phyloP scores from a whole-genome alignment of 1,140 invertebrate genomes.

The Zaprionus ornatus region DNA sequence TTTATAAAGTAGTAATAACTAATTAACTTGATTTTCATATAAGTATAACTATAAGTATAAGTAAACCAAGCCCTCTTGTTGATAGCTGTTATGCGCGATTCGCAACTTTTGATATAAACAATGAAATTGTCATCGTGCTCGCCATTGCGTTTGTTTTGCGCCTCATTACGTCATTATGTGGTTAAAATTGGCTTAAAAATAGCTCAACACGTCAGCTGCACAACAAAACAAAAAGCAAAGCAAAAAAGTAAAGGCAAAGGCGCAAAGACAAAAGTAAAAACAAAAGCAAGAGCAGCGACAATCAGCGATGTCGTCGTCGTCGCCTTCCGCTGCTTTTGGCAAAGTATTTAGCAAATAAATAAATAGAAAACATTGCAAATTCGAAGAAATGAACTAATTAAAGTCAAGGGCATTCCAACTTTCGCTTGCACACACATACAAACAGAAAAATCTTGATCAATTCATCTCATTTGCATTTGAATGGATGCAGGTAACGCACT shows the following conservation, averaged over 20 bases:
- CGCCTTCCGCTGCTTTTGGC: background rate
- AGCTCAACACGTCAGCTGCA: constrained; percentile 75
- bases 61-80: constrained; percentile 11
- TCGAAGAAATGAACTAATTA: constrained; percentile 62
- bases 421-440: constrained; percentile 20
- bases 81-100: constrained; percentile 38
- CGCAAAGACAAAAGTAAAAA: constrained; percentile 27
- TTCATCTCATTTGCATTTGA: background rate
- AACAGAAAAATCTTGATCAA: constrained; percentile 8
- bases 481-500: background rate
- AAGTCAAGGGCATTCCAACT: constrained; percentile 53
- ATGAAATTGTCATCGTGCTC: constrained; percentile 62
- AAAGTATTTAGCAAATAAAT: constrained; percentile 44
- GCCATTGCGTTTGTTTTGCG: constrained; percentile 45
- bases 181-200: constrained; percentile 77
- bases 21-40: background rate
- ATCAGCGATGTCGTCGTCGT: constrained; percentile 23
- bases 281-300: constrained; percentile 48
- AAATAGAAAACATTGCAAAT: constrained; percentile 28
- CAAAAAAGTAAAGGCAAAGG: constrained; percentile 36
- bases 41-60: no score
- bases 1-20: background rate
- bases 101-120: constrained; percentile 73
- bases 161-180: constrained; percentile 74
- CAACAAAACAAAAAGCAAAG: constrained; percentile 30